Conservation (phyloP, 2,888 invertebrate species). For the Ceramica pisi region DNA sequence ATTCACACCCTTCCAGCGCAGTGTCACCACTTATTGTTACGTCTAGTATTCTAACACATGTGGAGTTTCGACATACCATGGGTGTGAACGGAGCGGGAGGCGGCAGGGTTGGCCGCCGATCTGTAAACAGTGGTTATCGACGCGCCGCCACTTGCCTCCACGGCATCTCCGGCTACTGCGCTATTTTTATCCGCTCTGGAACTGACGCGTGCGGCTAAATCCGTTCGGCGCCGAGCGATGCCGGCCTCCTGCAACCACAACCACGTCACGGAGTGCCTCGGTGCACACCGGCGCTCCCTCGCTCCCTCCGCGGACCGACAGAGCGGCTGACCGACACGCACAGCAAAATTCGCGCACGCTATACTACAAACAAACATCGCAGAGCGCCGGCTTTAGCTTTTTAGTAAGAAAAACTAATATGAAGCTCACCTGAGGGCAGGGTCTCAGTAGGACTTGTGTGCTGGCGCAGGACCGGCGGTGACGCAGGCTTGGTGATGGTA, state of each 20-base stretch:
- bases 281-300: slow-evolving; percentile 73
- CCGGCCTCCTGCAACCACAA: slow-evolving; percentile 90
- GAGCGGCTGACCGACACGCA: slow-evolving; percentile 79
- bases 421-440: slow-evolving; percentile 81
- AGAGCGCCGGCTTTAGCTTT: slow-evolving; percentile 70
- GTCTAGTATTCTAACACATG: slow-evolving; percentile 78
- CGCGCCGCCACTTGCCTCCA: slow-evolving; percentile 88
- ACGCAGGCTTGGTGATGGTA: slow-evolving; percentile 92
- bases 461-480: slow-evolving; percentile 86
- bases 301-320: slow-evolving; percentile 66
- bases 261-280: slow-evolving; percentile 85
- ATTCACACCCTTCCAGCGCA: slow-evolving; percentile 69
- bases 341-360: slow-evolving; percentile 83
- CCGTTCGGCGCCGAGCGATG: slow-evolving; percentile 88
- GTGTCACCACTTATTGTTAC: slow-evolving; percentile 77
- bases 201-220: slow-evolving; percentile 88
- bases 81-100: slow-evolving; percentile 86
- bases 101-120: slow-evolving; percentile 88
- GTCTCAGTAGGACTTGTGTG: slow-evolving; percentile 89
- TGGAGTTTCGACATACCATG: slow-evolving; percentile 84
- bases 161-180: slow-evolving; percentile 87
- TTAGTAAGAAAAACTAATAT: slow-evolving; percentile 31
- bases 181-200: slow-evolving; percentile 89
- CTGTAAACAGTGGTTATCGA: slow-evolving; percentile 90
- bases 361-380: slow-evolving; percentile 74